Base-by-base conservation (phyloP, 2,888 invertebrate species). In the Himalopsyche japonica region DNA sequence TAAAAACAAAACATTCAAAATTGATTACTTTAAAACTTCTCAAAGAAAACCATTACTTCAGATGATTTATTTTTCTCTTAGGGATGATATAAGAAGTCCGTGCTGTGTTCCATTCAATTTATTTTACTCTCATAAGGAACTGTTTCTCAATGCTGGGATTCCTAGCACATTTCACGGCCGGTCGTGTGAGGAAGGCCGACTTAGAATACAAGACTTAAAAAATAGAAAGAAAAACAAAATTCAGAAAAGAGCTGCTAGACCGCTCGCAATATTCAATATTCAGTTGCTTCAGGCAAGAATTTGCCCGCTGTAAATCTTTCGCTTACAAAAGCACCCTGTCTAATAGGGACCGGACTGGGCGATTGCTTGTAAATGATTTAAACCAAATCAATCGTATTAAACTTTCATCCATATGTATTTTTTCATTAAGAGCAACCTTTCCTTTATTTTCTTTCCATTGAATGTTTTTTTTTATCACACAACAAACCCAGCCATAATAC, bases 271-370 rank as follows among this genome's bases (percentile, higher is more conserved):
- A 86, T 86, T 86, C 86, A 86, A 86, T 86, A 86, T 86, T 86
- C 86, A 86, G 85, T 80, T 80, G 85, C 85, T 80, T 85, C 64
- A 18, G 86, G 85, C 83, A 86, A 84, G 84, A 86, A 86, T 86
- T 85, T 84, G 48, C 86, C 86, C 82, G 83, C 82, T 86, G 85
- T 86, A 86, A 86, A 86, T 86, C 86, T 86, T 86, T 82, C 84
- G 85, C 85, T 83, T 84, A 83, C 85, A 83, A 82, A 83, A 82
- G 86, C 85, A 82, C 79, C 83, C 82, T 70, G 84, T 76, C 83
- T 78, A 37, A 80, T 70, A 70, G 76, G 81, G 83, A 43, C 82
- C 82, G 82, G 79, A 86, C 82, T 80, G 49, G 85, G 34, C 81
- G 80, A 77, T 57, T 49, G 82, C 79, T 37, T 47, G 37, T 79